Evolutionary conservation across 2,113 vertebrate species (phyloP).

Genomic region (Peromyscus polionotus): DNA sequence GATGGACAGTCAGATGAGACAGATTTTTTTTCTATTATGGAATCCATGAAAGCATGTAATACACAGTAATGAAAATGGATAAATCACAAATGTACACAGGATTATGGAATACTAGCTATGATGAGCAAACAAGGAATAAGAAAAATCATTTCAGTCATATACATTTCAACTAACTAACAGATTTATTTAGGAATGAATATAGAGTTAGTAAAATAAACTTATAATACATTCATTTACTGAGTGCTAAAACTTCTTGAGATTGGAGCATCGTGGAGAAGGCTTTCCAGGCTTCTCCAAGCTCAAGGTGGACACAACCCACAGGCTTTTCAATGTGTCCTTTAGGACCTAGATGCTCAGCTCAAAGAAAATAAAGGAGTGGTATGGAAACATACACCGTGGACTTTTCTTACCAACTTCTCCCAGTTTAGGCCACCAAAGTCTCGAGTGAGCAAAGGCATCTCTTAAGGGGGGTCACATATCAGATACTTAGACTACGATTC

Average conservation of each 20-base stretch:
- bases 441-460: background rate
- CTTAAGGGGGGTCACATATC: background rate
- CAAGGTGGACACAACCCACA: background rate
- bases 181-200: slow-evolving; percentile 5
- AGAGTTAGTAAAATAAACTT: slow-evolving; percentile 30
- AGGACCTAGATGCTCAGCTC: background rate
- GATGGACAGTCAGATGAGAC: no score
- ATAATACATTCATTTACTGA: slow-evolving; percentile 25
- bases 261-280: background rate
- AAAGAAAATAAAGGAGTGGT: background rate
- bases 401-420: slow-evolving; percentile 26
- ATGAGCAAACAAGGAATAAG: background rate
- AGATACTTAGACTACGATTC: background rate
- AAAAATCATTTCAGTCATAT: background rate
- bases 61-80: slow-evolving; percentile 8
- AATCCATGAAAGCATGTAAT: background rate
- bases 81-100: background rate
- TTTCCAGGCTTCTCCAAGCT: slow-evolving; percentile 34
- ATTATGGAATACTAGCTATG: background rate
- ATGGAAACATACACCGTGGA: slow-evolving; percentile 16
- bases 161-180: background rate
- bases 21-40: background rate
- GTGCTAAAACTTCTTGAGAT: background rate
- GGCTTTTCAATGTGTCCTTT: slow-evolving; percentile 5
- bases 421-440: background rate